A percentile compares a stretch with the other conserved stretches of the same genome.
Conservation (phyloP, 1,140 invertebrate genomes). For the Mizuhopecten yessoensis region DNA sequence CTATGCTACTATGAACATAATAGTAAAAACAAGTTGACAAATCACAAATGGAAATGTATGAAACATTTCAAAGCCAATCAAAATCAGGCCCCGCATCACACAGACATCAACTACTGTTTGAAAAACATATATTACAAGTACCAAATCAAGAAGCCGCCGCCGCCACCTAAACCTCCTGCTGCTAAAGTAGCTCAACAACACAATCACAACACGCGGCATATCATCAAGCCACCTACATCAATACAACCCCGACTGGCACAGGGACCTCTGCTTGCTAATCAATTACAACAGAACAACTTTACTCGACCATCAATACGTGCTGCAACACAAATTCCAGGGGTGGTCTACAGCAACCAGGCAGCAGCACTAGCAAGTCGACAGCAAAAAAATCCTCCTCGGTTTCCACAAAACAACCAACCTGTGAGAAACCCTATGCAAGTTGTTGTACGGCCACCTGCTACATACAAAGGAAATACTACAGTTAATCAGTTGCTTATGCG, state of each 20-base stretch:
- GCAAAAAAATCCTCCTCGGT: neutral
- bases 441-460: neutral
- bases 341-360: neutral
- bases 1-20: slow-evolving; percentile 98
- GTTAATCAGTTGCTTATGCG: neutral
- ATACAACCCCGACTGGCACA: slow-evolving; percentile 52
- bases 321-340: slow-evolving; percentile 12
- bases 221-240: neutral
- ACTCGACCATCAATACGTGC: slow-evolving; percentile 24
- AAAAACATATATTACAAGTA: slow-evolving; percentile 76
- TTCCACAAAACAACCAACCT: neutral
- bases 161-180: slow-evolving; percentile 29
- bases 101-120: slow-evolving; percentile 78
- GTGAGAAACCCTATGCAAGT: neutral
- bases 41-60: slow-evolving; percentile 94
- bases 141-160: slow-evolving; percentile 62
- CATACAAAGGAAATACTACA: slow-evolving; percentile 14
- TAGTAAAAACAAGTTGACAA: slow-evolving; percentile 94
- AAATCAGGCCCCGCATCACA: slow-evolving; percentile 89
- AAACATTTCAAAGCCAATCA: slow-evolving; percentile 95
- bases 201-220: neutral
- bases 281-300: neutral
- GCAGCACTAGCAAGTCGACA: neutral
- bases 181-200: neutral
- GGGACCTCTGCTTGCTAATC: neutral